Evolutionary conservation across 2,797 vertebrate genomes (phyloP), one percentile per base, ranked within the genome.

Genomic region (Okamejei kenojei): DNA sequence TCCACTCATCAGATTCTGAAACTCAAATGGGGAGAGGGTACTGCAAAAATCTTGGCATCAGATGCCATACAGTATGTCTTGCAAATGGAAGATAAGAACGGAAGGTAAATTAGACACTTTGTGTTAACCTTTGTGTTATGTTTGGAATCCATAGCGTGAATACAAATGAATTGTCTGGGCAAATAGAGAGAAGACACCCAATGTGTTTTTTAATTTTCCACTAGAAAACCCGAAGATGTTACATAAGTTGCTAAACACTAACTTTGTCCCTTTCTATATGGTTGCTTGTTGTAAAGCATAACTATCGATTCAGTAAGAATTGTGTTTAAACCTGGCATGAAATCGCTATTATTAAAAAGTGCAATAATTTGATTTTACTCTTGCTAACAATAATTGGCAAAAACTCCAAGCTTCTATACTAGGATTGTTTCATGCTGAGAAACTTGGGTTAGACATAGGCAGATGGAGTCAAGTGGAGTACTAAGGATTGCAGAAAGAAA

Each of bases 1-100:
- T 98, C 97, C 96, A 98, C 97, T 96, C 98, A 99, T 96, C 99
- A 99, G 95, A 99, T 98, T 94, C 98, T 99, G 95, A 97, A 98
- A 96, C 97, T 99, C 94, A 99, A 99, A 95, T 99, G 99, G 99
- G 98, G 98, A 93, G 99, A 99, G 61, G 98, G 98, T 93, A 96
- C 97, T 26, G 94, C 96, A 93, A 98, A 97, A 95, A 95, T 96
- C 58, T 93, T 97, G 94, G 94, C 97, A 94, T 96, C 98, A 82
- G 98, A 99, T 93, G 97, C 97, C 95, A 95, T 98, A 95, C 98
- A 99, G 95, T 99, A 98, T 95, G 98, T 98, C 95, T 98, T 99
- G 96, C 98, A 98, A 94, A 99, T 98, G 97, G 98, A 97, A 95
- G 99, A 99, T 96, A 98, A 96, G 96, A 98, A 95, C 19, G 97